Evolutionary conservation across 2,888 invertebrate species (phyloP), one percentile per base, ranked within the genome.

Genomic region (Drosophila engyochracea): DNA sequence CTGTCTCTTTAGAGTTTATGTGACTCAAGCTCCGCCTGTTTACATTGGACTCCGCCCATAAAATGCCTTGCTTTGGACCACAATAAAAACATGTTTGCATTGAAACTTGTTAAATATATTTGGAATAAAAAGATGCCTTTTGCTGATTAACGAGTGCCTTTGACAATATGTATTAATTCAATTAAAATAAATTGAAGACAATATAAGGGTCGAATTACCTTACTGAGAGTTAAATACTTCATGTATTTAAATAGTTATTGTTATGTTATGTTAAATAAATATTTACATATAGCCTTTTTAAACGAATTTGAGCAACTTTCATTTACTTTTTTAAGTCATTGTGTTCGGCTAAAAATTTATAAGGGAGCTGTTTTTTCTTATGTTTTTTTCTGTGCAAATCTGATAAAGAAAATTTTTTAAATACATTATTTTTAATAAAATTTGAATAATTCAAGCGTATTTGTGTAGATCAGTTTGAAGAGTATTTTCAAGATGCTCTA

Each of bases 1-100:
- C 31, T 22, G 16, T 9, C 25, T 47, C 25, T 47, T 25, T 16
- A 9, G 16, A 25, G 47, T 16, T 16, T 2, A 9, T 25, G 25
- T 25, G n/a, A 37, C 59, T 62, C 35, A 58, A 4, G 71, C 78
- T 61, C 79, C 74, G 79, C 74, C 79, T 44, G 12, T 52, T 49
- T 22, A 28, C 1, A 30, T 39, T 4, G 16, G 35, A 33, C 49
- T 30, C 66, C 75, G 66, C 75, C 75, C 77, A 66, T 39, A 49
- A 12, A 53, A 25, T 37, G 31, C 52, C 25, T 44, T 30, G 47
- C 25, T 35, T 22, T 3, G 19, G 22, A 12, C 33, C 33, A 33
- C 44, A 52, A 51, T 44, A 9, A 19, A 55, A 82, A 72, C 59
- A 41, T 39, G 73, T 65, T 78, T 65, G 16, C 22, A 49, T 58